phyloP scores from a whole-genome alignment of 1,140 invertebrate species.

The Lithobius niger region DNA sequence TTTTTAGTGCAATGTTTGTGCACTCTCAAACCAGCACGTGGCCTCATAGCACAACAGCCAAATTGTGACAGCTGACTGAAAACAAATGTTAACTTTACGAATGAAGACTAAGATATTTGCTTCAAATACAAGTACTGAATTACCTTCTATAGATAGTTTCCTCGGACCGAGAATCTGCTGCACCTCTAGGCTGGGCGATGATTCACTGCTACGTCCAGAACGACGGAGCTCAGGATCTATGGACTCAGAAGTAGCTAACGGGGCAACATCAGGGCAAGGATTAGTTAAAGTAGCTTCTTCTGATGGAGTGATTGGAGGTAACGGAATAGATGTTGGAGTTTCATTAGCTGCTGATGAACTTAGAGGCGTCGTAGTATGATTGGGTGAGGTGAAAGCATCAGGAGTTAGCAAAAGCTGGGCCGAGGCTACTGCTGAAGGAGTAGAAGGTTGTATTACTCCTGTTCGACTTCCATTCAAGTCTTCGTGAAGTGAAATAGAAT shows the following conservation, averaged over 20 bases:
- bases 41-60: too few species aligned
- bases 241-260: slow-evolving; percentile 1
- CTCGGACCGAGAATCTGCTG: slow-evolving; percentile 52
- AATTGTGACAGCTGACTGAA: too few species aligned
- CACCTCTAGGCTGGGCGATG: slow-evolving; percentile 63
- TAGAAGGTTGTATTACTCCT: not conserved
- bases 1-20: too few species aligned
- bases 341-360: not conserved
- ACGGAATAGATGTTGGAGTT: slow-evolving; percentile 14
- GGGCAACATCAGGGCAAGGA: not conserved
- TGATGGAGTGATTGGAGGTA: slow-evolving; percentile 32
- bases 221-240: not conserved
- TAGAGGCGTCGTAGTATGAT: slow-evolving; percentile 5
- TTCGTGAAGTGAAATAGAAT: not conserved
- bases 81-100: too few species aligned
- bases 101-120: too few species aligned
- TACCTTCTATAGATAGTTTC: not conserved
- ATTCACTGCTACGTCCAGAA: slow-evolving; percentile 19
- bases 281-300: slow-evolving; percentile 45
- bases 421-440: too few species aligned
- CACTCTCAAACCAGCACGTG: too few species aligned
- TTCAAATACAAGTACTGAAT: too few species aligned
- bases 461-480: not conserved
- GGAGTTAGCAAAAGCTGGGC: slow-evolving; percentile 56
- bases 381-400: slow-evolving; percentile 63